phyloP scores from a whole-genome alignment of 2,888 invertebrate genomes.

The Thysanoteuthis rhombus region DNA sequence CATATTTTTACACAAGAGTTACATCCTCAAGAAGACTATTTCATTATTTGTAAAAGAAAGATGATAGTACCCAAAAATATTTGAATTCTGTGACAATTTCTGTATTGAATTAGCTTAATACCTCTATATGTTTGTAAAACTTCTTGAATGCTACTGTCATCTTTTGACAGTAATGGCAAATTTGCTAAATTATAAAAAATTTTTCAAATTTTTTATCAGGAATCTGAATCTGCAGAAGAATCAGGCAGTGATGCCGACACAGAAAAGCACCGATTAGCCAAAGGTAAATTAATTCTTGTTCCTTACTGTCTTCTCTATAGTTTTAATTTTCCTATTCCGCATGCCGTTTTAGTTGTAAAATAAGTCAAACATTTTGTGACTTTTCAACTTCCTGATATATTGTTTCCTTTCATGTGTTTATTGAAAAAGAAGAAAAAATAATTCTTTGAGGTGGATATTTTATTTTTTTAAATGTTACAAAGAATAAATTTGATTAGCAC shows the following conservation, averaged over 20 bases:
- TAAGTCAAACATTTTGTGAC: neutral
- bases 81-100: too few species aligned
- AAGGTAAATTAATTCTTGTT: slow-evolving; percentile 22
- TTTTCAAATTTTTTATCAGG: slow-evolving; percentile 64
- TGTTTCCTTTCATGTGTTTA: neutral
- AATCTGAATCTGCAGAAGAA: slow-evolving; percentile 68
- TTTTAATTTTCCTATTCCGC: neutral
- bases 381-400: neutral
- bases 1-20: too few species aligned
- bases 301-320: neutral
- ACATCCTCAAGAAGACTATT: too few species aligned
- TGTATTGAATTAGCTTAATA: too few species aligned
- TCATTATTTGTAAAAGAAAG: too few species aligned
- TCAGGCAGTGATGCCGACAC: slow-evolving; percentile 43
- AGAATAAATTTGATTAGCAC: neutral
- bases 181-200: too few species aligned
- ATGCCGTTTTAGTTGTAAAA: neutral
- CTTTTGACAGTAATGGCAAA: too few species aligned
- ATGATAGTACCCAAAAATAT: too few species aligned
- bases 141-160: too few species aligned
- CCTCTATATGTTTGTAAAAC: too few species aligned
- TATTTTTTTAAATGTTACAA: neutral
- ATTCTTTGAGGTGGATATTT: neutral
- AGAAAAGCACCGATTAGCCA: slow-evolving; percentile 21
- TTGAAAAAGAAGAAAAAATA: too few species aligned